Base-by-base conservation (phyloP, 2,888 invertebrate genomes). In the Oscheius sp. region DNA sequence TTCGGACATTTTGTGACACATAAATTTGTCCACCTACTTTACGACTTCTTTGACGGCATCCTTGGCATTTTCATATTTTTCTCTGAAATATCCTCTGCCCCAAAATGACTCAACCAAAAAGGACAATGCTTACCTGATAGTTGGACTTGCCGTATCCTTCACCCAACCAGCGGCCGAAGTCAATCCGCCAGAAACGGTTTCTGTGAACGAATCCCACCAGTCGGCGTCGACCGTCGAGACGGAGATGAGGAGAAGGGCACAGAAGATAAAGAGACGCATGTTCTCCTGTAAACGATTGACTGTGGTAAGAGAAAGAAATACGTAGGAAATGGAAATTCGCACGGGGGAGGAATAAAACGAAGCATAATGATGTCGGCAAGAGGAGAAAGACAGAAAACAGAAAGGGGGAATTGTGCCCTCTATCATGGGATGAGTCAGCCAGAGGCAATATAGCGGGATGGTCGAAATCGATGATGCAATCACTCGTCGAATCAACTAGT, bases 141-240 rank as follows among this genome's bases (percentile, higher is more conserved):
- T 74, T 43, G 83, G 83, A 21, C 76, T 76, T 6, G 83, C 83
- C 1, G 78, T 79, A 45, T 83, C 83, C 49, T 81, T 80, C 69
- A 83, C 74, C 83, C 83, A 83, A 12, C 69, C 70, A n/a, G 77
- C 81, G 13, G 80, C 81, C 25, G 69, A 73, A 56, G 52, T 73
- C 23, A 83, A 55, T 16, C 76, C 78, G 52, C 53, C 70, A 63
- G 71, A 23, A 55, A 70, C 80, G 12, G 63, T 72, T 23, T 78
- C 77, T 52, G 81, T 77, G 58, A 81, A 75, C 29, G 75, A 75
- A 64, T 83, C 83, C 81, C 81, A 83, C 83, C 83, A 83, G 69
- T 83, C 83, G 35, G 83, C 83, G 27, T 72, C 63, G 7, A 74
- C 78, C 1, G 74, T 29, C 9, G 73, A 55, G 27, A 41, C 13